phyloP scores from a whole-genome alignment of 2,888 invertebrate species.

The Trachelus iudaicus region DNA sequence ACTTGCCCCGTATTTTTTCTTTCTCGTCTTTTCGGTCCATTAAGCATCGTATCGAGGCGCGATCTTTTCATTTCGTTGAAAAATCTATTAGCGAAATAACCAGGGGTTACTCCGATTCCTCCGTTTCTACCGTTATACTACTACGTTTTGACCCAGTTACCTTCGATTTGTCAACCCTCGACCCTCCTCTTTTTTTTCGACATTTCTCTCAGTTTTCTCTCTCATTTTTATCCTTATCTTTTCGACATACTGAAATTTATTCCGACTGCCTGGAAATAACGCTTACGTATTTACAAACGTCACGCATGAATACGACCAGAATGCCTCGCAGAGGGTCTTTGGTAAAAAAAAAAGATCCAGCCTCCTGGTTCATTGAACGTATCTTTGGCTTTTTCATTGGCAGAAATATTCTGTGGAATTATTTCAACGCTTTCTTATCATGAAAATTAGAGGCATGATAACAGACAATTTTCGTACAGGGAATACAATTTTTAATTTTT shows the following conservation, averaged over 20 bases:
- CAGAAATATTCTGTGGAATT: not conserved
- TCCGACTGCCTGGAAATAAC: not conserved
- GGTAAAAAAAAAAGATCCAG: not conserved
- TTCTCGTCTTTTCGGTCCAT: conserved; percentile 42
- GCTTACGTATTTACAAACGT: not conserved
- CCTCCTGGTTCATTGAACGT: not conserved
- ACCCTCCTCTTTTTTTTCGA: not conserved
- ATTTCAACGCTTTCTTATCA: not conserved
- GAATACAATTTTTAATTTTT: no score
- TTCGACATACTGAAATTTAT: not conserved
- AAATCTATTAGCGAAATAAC: conserved; percentile 48
- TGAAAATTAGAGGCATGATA: not conserved
- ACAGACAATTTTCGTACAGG: not conserved
- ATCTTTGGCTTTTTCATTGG: not conserved
- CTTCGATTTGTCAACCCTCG: not conserved
- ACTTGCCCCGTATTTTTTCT: conserved; percentile 21
- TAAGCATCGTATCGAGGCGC: conserved; percentile 39
- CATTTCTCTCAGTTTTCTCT: not conserved
- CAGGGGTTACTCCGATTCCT: conserved; percentile 21
- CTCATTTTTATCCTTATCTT: not conserved
- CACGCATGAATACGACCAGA: not conserved
- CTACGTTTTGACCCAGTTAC: conserved; percentile 2
- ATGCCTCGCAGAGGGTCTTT: not conserved
- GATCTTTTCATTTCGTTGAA: conserved; percentile 47
- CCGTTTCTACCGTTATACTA: not conserved